A percentile compares a stretch with the other conserved stretches of the same genome.
phyloP scores from a whole-genome alignment of 2,888 invertebrate species.

The Papilio gigon region DNA sequence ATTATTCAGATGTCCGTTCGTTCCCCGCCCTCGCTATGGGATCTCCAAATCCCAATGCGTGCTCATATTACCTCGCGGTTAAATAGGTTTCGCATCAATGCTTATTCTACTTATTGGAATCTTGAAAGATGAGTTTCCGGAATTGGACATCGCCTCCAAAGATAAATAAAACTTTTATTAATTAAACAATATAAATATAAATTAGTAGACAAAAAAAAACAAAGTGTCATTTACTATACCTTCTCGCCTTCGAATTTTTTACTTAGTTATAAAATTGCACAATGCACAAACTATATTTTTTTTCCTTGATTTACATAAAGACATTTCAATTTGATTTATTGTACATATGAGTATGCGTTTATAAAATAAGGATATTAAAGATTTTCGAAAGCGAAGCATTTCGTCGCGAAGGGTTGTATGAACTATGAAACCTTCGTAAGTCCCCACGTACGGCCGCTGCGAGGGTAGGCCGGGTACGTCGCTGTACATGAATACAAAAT shows the following conservation, averaged over 20 bases:
- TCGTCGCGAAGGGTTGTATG: constrained; percentile 51
- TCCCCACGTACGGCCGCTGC: constrained; percentile 57
- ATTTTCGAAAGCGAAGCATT: constrained; percentile 51
- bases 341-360: neutral
- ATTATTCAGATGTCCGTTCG: constrained; percentile 59
- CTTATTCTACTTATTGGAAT: neutral
- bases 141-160: neutral
- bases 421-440: constrained; percentile 65
- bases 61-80: constrained; percentile 66
- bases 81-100: constrained; percentile 66
- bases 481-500: constrained; percentile 71
- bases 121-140: neutral
- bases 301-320: no score
- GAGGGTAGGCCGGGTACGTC: constrained; percentile 63
- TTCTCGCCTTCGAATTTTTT: no score
- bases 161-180: neutral
- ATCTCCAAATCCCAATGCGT: constrained; percentile 48
- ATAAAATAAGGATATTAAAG: constrained; percentile 65
- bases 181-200: neutral
- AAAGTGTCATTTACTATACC: no score
- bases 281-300: no score
- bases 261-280: no score
- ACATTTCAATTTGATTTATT: no score
- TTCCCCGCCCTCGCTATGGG: constrained; percentile 48
- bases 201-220: neutral